Evolutionary conservation across 1,140 invertebrate genomes (phyloP), one percentile per base, ranked within the genome.

Genomic region (Ceratosolen solmsi): DNA sequence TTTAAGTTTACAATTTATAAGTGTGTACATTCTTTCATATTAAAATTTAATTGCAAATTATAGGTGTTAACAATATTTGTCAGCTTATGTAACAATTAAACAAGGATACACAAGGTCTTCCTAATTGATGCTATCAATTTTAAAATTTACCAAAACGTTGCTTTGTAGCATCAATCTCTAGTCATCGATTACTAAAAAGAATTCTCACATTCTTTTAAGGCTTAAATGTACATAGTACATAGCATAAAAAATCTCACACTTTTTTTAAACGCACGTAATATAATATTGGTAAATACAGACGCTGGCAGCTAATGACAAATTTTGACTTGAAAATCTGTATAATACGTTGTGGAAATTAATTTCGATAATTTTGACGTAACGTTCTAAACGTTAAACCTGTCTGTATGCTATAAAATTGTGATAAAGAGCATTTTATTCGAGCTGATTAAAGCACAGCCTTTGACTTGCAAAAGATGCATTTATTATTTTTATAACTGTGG

Each of bases 381-480:
- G 82, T 79, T 83, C 2, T 70, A 80, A 80, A 83, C 77, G 82
- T 80, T 71, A 79, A 83, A 76, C 38, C 58, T 65, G 56, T 79
- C 60, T 76, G 70, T 82, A 76, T 54, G 51, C 56, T 83, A 51
- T 17, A 51, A 80, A 76, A 79, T 79, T 80, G 82, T 83, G 82
- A 83, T 83, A 79, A 74, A 60, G 70, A 68, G 78, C 38, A 70
- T 76, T 80, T 79, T 74, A 78, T 72, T 82, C 38, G 9, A 82
- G 74, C 74, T 82, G 80, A 82, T 77, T 5, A 82, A 72, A 56
- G 56, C 56, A 78, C 80, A 82, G 74, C 74, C 78, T 77, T 82
- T 73, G 54, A 82, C 74, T 82, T 82, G n/a, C n/a, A 77, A 77
- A 75, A 74, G 25, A 71, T 82, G 74, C 80, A 82, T 82, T 82